Evolutionary conservation across 2,113 vertebrate species (phyloP), one percentile per base, ranked within the genome.

Genomic region (Chunga burmeisteri): DNA sequence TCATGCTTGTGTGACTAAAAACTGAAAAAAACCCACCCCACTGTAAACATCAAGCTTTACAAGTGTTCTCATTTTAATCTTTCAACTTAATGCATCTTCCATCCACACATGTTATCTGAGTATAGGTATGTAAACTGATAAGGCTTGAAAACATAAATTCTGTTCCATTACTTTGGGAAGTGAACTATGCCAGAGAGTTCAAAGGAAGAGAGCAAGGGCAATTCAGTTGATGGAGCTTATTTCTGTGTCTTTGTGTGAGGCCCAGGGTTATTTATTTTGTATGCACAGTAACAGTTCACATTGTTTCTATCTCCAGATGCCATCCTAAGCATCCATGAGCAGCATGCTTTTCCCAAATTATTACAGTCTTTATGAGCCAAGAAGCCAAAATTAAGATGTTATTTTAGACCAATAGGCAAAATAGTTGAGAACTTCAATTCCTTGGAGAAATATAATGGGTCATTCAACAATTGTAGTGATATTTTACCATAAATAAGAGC

Each of bases 61-160:
- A 89, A 91, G 58, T 47, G 66, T 21, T 55, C 66, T 77, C 20
- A 68, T 93, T 96, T 88, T 55, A 78, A 38, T 85, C 20, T 81
- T 85, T 88, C 65, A 84, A 88, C 78, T 61, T 91, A 81, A 84
- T 67, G 75, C 52, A 85, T 59, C 63, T 90, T 81, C 52, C 22
- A 53, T 65, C 56, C 88, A 87, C 27, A 58, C 29, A 19, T 20
- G 40, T 62, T 94, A 86, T 95, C 89, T 81, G 49, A 90, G 27
- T 55, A 79, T 36, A 82, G 81, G 90, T 81, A 91, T 56, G 40
- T 81, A 53, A 81, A 91, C 61, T 84, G 75, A 93, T 82, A 94
- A 79, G 42, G 34, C 72, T 40, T 84, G 77, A 80, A 94, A 94
- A 95, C 80, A 73, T 94, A 93, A 88, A 95, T 96, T 95, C n/a